Conservation (phyloP, 2,797 vertebrate genomes). For the Aldrovandia affinis region DNA sequence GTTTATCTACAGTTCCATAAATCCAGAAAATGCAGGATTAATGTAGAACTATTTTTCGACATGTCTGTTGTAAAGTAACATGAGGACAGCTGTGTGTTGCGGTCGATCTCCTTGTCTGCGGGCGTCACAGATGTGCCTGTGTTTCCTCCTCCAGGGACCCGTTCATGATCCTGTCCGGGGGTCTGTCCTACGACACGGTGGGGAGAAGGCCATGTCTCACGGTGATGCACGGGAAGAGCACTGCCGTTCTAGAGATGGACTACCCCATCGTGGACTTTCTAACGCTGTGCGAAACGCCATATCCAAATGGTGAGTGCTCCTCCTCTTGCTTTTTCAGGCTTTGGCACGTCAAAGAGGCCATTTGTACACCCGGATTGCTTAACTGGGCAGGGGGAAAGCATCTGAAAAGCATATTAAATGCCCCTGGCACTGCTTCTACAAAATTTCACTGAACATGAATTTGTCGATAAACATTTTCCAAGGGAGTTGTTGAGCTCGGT, state of each 20-base stretch:
- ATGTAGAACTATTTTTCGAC: too few species aligned
- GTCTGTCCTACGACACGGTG: constrained; percentile 94
- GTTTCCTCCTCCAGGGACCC: constrained; percentile 75
- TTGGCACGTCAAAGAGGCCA: too few species aligned
- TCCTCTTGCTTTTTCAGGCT: not conserved
- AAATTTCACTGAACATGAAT: too few species aligned
- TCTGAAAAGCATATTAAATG: not conserved
- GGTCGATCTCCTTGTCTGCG: constrained; percentile 23
- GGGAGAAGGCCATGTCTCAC: constrained; percentile 96
- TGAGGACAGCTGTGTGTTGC: not conserved
- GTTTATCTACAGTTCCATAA: too few species aligned
- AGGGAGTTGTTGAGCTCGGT: too few species aligned
- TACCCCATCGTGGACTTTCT: constrained; percentile 97
- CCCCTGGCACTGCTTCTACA: not conserved
- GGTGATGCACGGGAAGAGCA: constrained; percentile 99
- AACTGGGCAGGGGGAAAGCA: not conserved
- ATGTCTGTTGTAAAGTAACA: not conserved
- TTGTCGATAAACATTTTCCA: too few species aligned
- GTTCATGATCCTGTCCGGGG: constrained; percentile 95
- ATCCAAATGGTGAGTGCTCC: constrained; percentile 85
- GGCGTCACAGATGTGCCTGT: not conserved
- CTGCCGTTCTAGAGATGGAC: constrained; percentile 98
- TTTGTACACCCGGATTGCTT: not conserved
- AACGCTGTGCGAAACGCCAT: constrained; percentile 96
- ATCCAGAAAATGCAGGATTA: constrained; percentile 57